These are phyloP conservation scores for Coregonus sp. DNA, from an alignment of 2,797 vertebrate genomes.

Conservation along the genomic window DNA sequence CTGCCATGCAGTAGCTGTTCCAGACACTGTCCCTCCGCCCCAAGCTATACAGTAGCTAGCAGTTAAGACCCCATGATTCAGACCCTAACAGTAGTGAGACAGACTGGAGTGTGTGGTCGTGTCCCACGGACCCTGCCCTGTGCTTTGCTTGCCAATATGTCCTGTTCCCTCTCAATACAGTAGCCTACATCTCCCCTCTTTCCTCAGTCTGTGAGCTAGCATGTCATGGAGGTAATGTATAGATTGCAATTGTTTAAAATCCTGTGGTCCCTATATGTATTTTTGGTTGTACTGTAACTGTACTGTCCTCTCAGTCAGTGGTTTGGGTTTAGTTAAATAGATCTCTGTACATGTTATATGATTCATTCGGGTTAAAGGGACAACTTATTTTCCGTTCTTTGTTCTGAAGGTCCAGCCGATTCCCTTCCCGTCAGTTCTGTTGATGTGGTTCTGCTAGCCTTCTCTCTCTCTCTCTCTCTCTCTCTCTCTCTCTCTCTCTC, in stretches of 20 bases:
- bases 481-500: neutral
- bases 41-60: too few species aligned
- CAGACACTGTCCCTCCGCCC: too few species aligned
- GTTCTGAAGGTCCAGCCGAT: conserved; percentile 53
- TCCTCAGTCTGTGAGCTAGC: neutral
- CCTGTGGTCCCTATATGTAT: neutral
- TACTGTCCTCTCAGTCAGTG: conserved; percentile 51
- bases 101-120: neutral
- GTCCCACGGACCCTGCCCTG: too few species aligned
- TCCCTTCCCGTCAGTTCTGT: conserved; percentile 2
- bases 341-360: conserved; percentile 53
- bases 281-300: neutral
- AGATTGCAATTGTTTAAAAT: too few species aligned
- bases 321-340: conserved; percentile 56
- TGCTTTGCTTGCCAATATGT: too few species aligned
- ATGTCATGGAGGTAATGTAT: neutral
- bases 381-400: conserved; percentile 57
- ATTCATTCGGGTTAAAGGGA: conserved; percentile 55
- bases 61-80: neutral
- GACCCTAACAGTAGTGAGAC: neutral
- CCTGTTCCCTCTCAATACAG: neutral
- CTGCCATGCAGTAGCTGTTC: conserved; percentile 1
- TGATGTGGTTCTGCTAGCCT: conserved; percentile 62
- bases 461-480: neutral
- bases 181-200: neutral